Evolutionary conservation across 2,113 vertebrate species (phyloP).

Genomic region (Chaetodon trifascialis): DNA sequence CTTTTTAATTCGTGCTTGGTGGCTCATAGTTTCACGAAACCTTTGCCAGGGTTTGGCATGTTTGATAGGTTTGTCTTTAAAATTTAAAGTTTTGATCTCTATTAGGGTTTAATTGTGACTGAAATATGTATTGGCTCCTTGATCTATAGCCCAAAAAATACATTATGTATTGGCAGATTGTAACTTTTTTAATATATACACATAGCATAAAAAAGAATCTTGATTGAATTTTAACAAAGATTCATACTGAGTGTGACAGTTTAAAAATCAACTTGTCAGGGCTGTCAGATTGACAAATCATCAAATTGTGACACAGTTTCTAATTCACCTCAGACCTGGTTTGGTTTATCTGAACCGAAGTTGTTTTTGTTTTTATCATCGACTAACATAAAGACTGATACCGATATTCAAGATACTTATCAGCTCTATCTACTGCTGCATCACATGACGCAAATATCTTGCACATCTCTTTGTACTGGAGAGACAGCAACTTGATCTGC

Average conservation of each 20-base stretch:
- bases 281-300: neutral
- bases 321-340: neutral
- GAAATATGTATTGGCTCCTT: neutral
- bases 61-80: neutral
- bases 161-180: neutral
- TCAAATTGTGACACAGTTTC: neutral
- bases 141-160: neutral
- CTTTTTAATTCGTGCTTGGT: neutral
- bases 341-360: neutral
- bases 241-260: neutral
- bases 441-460: neutral
- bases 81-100: neutral
- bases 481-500: neutral
- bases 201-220: too few relatives aligned
- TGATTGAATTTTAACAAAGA: neutral
- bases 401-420: neutral
- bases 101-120: neutral
- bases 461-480: neutral
- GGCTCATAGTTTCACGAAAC: neutral
- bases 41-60: neutral
- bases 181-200: neutral
- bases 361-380: neutral
- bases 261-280: neutral
- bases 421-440: neutral
- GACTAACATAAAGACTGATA: neutral